Percentiles rank a stretch among this genome's conserved stretches.
These are phyloP conservation scores for Pachycephala philippinensis DNA, from an alignment of 2,113 vertebrate species.

Conservation along the genomic window DNA sequence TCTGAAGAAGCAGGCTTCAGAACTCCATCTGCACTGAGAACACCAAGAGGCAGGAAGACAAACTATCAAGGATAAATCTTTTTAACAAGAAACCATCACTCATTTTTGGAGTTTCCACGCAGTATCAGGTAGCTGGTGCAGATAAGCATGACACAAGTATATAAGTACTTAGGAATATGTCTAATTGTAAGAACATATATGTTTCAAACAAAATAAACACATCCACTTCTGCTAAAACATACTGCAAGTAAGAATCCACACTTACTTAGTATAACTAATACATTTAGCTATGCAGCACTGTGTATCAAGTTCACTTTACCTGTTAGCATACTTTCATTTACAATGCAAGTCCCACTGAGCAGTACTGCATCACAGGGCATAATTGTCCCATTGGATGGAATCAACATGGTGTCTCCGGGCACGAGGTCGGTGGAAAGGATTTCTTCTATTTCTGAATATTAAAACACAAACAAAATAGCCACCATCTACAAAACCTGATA, in stretches of 20 bases:
- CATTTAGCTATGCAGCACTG: neutral
- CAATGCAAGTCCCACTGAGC: slow-evolving; percentile 95
- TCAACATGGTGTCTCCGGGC: slow-evolving; percentile 91
- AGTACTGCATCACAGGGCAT: slow-evolving; percentile 97
- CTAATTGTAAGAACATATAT: neutral
- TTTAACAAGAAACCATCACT: neutral
- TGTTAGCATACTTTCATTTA: slow-evolving; percentile 99
- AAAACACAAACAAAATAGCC: slow-evolving; percentile 9
- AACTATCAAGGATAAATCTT: neutral
- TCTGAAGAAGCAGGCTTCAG: neutral
- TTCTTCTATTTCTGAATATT: slow-evolving; percentile 84
- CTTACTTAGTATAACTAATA: neutral
- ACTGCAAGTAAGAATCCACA: neutral
- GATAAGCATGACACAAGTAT: neutral
- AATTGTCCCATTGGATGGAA: slow-evolving; percentile 92
- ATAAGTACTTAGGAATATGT: neutral
- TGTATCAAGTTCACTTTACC: slow-evolving; percentile 69
- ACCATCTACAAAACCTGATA: neutral
- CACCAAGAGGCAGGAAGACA: neutral
- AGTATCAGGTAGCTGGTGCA: neutral
- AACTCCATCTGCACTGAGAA: neutral
- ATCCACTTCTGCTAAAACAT: neutral
- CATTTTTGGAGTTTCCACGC: neutral
- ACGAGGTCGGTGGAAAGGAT: slow-evolving; percentile 93
- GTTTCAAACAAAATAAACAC: neutral